phyloP scores from a whole-genome alignment of 2,888 invertebrate genomes.

The Pristionchus fissidentatus region DNA sequence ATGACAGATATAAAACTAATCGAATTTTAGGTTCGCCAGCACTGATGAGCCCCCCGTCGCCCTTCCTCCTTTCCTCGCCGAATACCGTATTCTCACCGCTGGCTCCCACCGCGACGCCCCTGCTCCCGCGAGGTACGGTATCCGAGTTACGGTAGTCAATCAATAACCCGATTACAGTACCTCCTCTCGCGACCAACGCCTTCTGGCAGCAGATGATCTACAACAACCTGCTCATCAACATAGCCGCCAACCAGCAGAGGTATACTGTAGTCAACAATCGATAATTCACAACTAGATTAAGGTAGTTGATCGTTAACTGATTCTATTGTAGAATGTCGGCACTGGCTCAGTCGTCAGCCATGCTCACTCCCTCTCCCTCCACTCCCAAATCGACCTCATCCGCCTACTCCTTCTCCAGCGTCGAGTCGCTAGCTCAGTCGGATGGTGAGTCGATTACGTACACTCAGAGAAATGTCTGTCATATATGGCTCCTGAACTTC shows the following conservation, averaged over 20 bases:
- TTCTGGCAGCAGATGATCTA: constrained; percentile 39
- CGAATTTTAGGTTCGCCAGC: neutral
- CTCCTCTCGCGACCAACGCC: constrained; percentile 25
- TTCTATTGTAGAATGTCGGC: constrained; percentile 16
- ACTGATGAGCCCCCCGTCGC: neutral
- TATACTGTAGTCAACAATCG: constrained; percentile 6
- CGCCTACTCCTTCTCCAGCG: constrained; percentile 41
- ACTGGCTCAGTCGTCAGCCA: neutral
- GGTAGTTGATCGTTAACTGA: neutral
- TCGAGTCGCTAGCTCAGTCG: neutral
- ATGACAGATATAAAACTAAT: neutral
- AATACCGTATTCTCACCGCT: constrained; percentile 1
- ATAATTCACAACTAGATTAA: too few species aligned
- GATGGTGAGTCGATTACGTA: constrained; percentile 28
- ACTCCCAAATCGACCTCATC: neutral
- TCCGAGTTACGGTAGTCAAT: neutral
- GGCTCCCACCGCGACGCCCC: neutral
- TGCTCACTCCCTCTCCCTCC: constrained; percentile 4
- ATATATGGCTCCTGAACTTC: too few species aligned
- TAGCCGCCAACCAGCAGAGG: constrained; percentile 22
- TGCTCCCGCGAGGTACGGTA: constrained; percentile 1
- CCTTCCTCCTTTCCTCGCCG: constrained; percentile 16
- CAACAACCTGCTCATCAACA: constrained; percentile 24
- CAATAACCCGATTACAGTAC: constrained; percentile 22
- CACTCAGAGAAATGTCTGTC: too few species aligned